These are phyloP conservation scores for Sminthurides aquaticus DNA, from an alignment of 2,888 invertebrate species.

Conservation along the genomic window DNA sequence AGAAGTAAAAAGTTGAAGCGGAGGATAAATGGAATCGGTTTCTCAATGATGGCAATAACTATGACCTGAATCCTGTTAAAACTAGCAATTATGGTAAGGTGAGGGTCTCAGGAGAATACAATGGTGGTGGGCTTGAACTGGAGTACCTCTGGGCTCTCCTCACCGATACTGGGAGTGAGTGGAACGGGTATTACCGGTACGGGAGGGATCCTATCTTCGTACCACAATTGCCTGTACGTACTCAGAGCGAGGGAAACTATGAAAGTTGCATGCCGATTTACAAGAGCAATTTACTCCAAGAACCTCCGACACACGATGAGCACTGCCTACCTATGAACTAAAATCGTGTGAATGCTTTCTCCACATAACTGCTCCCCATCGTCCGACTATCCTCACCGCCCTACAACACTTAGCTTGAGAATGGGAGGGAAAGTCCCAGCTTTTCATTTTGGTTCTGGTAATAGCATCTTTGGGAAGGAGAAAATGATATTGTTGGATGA, in stretches of 20 bases:
- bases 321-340: no score
- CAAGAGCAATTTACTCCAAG: no score
- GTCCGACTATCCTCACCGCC: not conserved
- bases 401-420: not conserved
- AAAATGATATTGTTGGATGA: not conserved
- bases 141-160: no score
- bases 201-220: no score
- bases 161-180: no score
- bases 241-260: no score
- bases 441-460: not conserved
- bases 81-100: not conserved
- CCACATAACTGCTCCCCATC: not conserved
- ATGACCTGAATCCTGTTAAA: not conserved
- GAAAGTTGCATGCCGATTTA: no score
- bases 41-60: not conserved
- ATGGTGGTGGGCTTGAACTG: no score
- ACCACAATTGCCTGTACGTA: no score
- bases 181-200: no score
- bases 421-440: not conserved
- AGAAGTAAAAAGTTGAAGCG: not conserved
- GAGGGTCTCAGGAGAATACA: not conserved
- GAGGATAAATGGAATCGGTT: not conserved
- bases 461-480: not conserved
- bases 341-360: no score
- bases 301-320: no score